Percentiles rank a stretch among this genome's conserved stretches.
Conservation (phyloP, 2,113 vertebrate genomes). For the Lampris megalopsis region DNA sequence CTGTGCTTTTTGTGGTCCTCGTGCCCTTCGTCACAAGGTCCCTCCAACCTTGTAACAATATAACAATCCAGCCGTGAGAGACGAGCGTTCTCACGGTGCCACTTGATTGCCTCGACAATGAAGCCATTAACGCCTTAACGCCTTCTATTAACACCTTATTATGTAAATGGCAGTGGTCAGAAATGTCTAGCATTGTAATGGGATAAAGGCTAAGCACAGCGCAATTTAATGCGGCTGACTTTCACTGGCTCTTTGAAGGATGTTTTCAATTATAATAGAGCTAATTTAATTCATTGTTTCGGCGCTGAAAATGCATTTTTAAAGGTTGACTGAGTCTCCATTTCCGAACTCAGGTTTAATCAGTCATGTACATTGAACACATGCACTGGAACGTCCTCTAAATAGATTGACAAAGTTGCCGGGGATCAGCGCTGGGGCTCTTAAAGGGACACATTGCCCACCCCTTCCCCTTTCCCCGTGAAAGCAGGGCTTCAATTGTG, state of each 20-base stretch:
- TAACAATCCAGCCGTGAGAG: conserved; percentile 65
- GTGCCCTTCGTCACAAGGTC: conserved; percentile 73
- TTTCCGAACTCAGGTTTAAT: conserved; percentile 82
- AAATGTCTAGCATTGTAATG: conserved; percentile 71
- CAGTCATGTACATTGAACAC: conserved; percentile 82
- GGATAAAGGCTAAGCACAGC: conserved; percentile 77
- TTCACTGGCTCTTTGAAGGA: conserved; percentile 82
- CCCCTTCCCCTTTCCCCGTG: conserved; percentile 55
- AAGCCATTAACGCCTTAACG: conserved; percentile 70
- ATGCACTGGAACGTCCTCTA: conserved; percentile 83
- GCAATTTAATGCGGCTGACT: conserved; percentile 81
- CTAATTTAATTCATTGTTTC: conserved; percentile 85
- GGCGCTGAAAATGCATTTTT: conserved; percentile 81
- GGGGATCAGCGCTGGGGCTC: conserved; percentile 71
- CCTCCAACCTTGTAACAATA: conserved; percentile 59
- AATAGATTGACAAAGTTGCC: conserved; percentile 84
- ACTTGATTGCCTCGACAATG: conserved; percentile 74
- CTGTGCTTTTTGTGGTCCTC: conserved; percentile 63
- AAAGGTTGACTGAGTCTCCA: conserved; percentile 80
- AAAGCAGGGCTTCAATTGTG: conserved; percentile 63
- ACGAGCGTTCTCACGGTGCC: conserved; percentile 51
- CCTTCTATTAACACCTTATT: conserved; percentile 75
- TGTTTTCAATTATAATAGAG: conserved; percentile 83
- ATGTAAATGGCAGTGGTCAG: conserved; percentile 78
- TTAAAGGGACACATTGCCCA: conserved; percentile 77